Base-by-base conservation (phyloP, 2,113 vertebrate species). In the Eptesicus fuscus region DNA sequence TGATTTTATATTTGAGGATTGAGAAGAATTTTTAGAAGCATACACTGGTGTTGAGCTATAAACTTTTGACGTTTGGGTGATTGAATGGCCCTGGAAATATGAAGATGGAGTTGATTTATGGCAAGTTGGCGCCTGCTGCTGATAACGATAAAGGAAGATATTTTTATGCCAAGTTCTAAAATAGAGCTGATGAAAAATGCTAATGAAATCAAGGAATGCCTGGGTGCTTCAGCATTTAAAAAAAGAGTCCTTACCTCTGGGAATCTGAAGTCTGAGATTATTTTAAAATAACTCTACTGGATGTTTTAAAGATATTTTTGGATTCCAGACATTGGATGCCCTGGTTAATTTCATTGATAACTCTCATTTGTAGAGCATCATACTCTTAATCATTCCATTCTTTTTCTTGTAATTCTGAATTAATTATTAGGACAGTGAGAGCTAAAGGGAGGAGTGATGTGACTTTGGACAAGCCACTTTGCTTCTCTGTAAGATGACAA, bases 201-300 rank as follows among this genome's bases (percentile, higher is more conserved):
- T 96, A 96, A 96, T 96, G 97, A 97, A 97, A 95, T 97, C 96
- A 96, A 96, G 88, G 77, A 71, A 20, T 96, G 97, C 90, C 95
- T 97, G 86, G 93, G 93, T 94, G 80, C 84, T 93, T 91, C 23
- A 20, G 56, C 61, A 78, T 95, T 76, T 30, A 70, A 77, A 93
- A 78, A 78, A 69, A 70, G 53, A 79, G 67, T 63, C 87, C 32
- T 95, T 95, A 91, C 97, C 92, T 85, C 94, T 82, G 84, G 95
- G 95, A 95, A 63, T 78, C 82, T 53, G 47, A 96, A 95, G 51
- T 86, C 93, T 79, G 93, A 94, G 76, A 94, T 93, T 87, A 90
- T 96, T 97, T 96, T 95, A 79, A 96, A 97, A 93, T 90, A 74
- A 74, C 80, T 89, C 69, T 88, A 1, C 32, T 93, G 82, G 78